phyloP scores from a whole-genome alignment of 2,888 invertebrate species.

The Aphelenchoides bicaudatus region DNA sequence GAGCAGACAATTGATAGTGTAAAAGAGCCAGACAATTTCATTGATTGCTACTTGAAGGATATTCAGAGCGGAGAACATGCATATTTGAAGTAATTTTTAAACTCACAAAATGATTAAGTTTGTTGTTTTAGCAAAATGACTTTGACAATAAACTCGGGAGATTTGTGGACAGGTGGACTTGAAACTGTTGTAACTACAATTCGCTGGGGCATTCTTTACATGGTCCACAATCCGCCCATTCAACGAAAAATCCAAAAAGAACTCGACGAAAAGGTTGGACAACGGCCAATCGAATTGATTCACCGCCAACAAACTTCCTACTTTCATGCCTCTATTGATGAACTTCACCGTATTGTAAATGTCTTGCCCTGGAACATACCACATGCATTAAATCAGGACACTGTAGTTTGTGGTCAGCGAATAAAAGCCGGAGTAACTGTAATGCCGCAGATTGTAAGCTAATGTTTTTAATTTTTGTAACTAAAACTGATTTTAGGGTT shows the following conservation, averaged over 20 bases:
- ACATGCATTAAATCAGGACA: constrained; percentile 36
- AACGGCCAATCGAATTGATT: constrained; percentile 14
- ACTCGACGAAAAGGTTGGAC: constrained; percentile 26
- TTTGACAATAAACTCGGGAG: constrained; percentile 49
- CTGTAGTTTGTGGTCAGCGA: constrained; percentile 14
- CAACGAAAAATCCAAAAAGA: constrained; percentile 38
- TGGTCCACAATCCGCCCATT: constrained; percentile 48
- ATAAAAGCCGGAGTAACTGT: constrained; percentile 23
- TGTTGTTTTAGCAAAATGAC: constrained; percentile 41
- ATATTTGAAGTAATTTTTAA: constrained; percentile 27
- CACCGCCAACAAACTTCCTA: constrained; percentile 33
- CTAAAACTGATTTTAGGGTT: no score
- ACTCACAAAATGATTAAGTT: constrained; percentile 12
- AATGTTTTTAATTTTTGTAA: no score
- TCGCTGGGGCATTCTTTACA: constrained; percentile 53
- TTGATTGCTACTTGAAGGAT: constrained; percentile 44
- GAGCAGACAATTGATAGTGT: constrained; percentile 23
- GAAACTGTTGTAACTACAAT: constrained; percentile 56
- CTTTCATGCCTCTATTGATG: constrained; percentile 49
- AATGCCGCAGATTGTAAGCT: constrained; percentile 45
- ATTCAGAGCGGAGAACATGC: constrained; percentile 22
- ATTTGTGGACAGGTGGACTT: constrained; percentile 60
- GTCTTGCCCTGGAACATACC: constrained; percentile 58
- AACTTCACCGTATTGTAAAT: constrained; percentile 52
- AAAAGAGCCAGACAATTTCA: constrained; percentile 43